phyloP scores from a whole-genome alignment of 2,113 vertebrate species.

The Dermatemys mawii region DNA sequence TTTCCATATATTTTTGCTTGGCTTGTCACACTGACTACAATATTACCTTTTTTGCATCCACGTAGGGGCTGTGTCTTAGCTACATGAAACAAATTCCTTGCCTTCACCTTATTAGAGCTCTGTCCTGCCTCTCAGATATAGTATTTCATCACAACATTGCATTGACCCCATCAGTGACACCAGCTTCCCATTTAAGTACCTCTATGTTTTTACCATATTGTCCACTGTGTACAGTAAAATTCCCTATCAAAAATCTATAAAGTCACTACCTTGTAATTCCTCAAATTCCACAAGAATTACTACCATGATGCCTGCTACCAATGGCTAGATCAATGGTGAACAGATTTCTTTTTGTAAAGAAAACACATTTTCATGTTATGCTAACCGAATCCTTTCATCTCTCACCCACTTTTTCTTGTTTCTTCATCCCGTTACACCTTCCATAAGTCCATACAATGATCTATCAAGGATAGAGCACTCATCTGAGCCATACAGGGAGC shows the following conservation, averaged over 20 bases:
- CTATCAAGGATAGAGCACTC: no score
- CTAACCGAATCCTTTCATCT: not conserved
- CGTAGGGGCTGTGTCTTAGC: not conserved
- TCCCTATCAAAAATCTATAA: not conserved
- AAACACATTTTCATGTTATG: not conserved
- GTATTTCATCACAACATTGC: not conserved
- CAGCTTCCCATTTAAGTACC: not conserved
- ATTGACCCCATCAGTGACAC: not conserved
- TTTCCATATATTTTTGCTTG: not conserved
- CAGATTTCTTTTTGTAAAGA: not conserved
- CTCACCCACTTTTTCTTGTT: not conserved
- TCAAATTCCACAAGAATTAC: not conserved
- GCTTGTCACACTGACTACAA: not conserved
- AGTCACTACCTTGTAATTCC: not conserved
- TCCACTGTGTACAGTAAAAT: not conserved
- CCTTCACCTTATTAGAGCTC: not conserved
- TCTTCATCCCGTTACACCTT: not conserved
- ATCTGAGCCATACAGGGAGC: no score
- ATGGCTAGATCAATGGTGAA: not conserved
- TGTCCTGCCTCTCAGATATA: not conserved
- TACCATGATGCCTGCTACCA: fast-evolving
- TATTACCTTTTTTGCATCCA: not conserved
- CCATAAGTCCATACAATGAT: not conserved
- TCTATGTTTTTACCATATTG: not conserved
- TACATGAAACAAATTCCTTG: not conserved